These are phyloP conservation scores for Agriopis marginaria DNA, from an alignment of 2,888 invertebrate genomes.

Conservation along the genomic window DNA sequence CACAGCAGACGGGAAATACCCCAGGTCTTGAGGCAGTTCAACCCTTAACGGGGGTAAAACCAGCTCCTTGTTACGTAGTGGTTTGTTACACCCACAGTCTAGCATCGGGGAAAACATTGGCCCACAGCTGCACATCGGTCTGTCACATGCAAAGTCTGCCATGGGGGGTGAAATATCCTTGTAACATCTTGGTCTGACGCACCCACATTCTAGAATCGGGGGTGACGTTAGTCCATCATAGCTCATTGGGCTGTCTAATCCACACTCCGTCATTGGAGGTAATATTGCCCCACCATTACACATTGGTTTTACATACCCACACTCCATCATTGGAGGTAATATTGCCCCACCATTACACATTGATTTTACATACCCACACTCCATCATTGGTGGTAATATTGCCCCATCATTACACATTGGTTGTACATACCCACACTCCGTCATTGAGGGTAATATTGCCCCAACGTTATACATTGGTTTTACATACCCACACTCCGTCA, in stretches of 20 bases:
- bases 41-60: slow-evolving; percentile 57
- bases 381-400: background rate
- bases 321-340: too few species aligned
- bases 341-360: too few species aligned
- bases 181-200: background rate
- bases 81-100: background rate
- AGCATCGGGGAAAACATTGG: background rate
- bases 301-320: background rate
- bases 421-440: background rate
- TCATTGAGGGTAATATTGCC: background rate
- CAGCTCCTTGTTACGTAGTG: slow-evolving; percentile 44
- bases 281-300: background rate
- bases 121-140: background rate
- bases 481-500: background rate
- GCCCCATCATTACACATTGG: background rate
- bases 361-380: too few species aligned
- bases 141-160: background rate
- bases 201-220: background rate
- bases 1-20: slow-evolving; percentile 57
- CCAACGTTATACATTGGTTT: background rate
- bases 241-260: too few species aligned
- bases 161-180: background rate
- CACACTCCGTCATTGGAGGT: background rate
- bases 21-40: slow-evolving; percentile 59
- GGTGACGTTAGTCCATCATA: background rate